A percentile compares a stretch with the other conserved stretches of the same genome.
phyloP scores from a whole-genome alignment of 2,888 invertebrate species.

The Oxyscelio sp. region DNA sequence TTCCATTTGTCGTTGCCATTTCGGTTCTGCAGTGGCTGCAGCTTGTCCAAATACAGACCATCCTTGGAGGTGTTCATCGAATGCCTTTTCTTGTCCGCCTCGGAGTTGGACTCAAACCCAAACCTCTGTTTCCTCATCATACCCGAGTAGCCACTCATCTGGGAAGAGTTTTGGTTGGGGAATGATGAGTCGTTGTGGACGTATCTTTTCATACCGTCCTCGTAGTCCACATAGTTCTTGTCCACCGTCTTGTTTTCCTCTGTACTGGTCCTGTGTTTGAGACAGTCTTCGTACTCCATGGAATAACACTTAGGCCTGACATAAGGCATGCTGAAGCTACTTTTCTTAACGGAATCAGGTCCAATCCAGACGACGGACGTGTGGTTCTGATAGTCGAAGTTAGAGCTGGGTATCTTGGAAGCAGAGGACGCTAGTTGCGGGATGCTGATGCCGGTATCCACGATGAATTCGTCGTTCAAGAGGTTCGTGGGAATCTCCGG shows the following conservation, averaged over 20 bases:
- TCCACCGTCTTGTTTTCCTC: conserved; percentile 38
- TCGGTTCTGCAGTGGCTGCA: conserved; percentile 78
- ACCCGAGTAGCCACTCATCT: conserved; percentile 75
- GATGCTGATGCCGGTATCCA: conserved; percentile 87
- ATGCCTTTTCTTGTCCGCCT: conserved; percentile 81
- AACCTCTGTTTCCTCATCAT: conserved; percentile 37
- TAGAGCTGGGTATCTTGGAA: conserved; percentile 82
- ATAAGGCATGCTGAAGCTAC: conserved; percentile 78
- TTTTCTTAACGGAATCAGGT: conserved; percentile 78
- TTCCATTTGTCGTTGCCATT: conserved; percentile 82
- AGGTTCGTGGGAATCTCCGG: conserved; percentile 85
- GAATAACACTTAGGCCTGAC: conserved; percentile 78
- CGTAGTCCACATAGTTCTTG: conserved; percentile 81
- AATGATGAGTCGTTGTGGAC: conserved; percentile 33
- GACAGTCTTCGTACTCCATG: conserved; percentile 82
- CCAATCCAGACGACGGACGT: conserved; percentile 60
- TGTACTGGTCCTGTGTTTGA: conserved; percentile 78
- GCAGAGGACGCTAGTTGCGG: conserved; percentile 84
- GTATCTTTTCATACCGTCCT: conserved; percentile 77
- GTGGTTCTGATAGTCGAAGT: conserved; percentile 48
- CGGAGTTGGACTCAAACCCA: conserved; percentile 60
- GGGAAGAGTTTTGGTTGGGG: conserved; percentile 65
- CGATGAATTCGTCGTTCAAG: conserved; percentile 87
- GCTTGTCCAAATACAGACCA: conserved; percentile 70
- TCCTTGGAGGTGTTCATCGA: conserved; percentile 80